phyloP scores from a whole-genome alignment of 2,888 invertebrate species.

The Charanyca ferruginea region DNA sequence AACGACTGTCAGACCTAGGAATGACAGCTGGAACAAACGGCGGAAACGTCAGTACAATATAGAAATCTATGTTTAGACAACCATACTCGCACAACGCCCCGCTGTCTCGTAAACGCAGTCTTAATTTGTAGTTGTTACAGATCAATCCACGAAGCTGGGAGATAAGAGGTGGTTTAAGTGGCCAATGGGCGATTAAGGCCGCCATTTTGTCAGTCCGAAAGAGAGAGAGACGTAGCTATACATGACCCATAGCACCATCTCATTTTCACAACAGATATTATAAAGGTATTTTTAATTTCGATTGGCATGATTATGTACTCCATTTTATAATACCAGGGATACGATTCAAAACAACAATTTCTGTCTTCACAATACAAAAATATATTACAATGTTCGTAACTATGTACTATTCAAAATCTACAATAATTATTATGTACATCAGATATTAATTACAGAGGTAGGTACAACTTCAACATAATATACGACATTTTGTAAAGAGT shows the following conservation, averaged over 20 bases:
- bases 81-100: background rate
- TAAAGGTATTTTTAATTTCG: no score
- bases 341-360: conserved; percentile 23
- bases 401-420: conserved; percentile 26
- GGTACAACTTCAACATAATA: conserved; percentile 18
- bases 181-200: no score
- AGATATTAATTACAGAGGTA: conserved; percentile 40
- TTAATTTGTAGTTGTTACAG: background rate
- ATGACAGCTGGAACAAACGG: no score
- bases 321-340: background rate
- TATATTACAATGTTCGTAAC: conserved; percentile 49
- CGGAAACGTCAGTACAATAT: conserved; percentile 16
- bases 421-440: conserved; percentile 41
- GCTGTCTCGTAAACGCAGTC: conserved; percentile 28
- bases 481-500: conserved; percentile 41
- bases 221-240: no score
- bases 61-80: background rate
- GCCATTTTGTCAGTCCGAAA: no score
- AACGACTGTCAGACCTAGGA: no score
- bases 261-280: no score
- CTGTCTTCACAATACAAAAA: conserved; percentile 35
- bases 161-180: no score
- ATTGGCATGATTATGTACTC: background rate
- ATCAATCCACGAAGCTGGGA: no score
- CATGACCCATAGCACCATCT: no score